Conservation (phyloP, 2,888 invertebrate genomes). For the Acrobasis consociella region DNA sequence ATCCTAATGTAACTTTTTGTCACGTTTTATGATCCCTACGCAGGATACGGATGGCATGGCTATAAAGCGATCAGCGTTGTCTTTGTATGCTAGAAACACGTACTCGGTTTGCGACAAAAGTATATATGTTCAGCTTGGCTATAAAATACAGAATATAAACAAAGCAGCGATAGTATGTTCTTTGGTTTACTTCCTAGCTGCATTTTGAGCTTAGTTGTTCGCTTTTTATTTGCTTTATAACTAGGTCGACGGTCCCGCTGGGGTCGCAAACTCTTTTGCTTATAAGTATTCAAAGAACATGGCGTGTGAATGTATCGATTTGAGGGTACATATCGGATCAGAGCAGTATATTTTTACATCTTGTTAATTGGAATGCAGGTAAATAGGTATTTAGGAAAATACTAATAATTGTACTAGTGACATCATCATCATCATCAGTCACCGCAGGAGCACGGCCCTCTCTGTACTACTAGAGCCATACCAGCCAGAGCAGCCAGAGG, state of each 20-base stretch:
- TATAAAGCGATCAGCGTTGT: slow-evolving; percentile 21
- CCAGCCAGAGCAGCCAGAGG: too few relatives aligned
- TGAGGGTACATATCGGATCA: neutral
- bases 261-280: slow-evolving; percentile 12
- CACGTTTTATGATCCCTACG: slow-evolving; percentile 20
- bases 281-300: slow-evolving; percentile 2
- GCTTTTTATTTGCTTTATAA: slow-evolving; percentile 18
- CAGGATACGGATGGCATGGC: slow-evolving; percentile 11
- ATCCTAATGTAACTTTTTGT: slow-evolving; percentile 15
- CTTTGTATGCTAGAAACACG: neutral
- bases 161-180: slow-evolving; percentile 1
- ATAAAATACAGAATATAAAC: slow-evolving; percentile 18
- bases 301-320: neutral
- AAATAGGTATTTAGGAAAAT: too few relatives aligned
- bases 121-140: neutral
- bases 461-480: too few relatives aligned
- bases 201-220: slow-evolving; percentile 12
- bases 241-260: slow-evolving; percentile 11
- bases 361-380: neutral
- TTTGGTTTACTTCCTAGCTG: neutral
- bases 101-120: neutral
- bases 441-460: too few relatives aligned
- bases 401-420: too few relatives aligned
- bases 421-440: too few relatives aligned
- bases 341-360: slow-evolving; percentile 1